A percentile compares a stretch with the other conserved stretches of the same genome.
Conservation (phyloP, 2,888 invertebrate species). For the Drosophila mimica region DNA sequence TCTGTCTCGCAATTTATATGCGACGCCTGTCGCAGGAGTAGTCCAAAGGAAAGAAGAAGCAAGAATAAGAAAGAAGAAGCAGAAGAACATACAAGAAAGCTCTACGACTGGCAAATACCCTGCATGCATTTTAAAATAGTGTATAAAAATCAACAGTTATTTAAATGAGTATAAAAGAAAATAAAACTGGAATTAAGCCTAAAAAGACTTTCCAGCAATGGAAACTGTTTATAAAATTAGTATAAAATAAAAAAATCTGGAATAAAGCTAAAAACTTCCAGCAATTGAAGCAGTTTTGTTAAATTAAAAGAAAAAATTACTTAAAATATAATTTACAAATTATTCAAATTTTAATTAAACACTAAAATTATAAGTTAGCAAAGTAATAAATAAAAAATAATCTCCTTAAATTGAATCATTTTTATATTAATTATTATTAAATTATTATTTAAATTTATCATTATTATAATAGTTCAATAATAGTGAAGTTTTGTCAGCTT, state of each 20-base stretch:
- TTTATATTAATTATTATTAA: background rate
- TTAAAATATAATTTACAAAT: background rate
- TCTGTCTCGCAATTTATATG: slow-evolving; percentile 31
- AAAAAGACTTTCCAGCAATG: background rate
- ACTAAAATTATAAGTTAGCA: no score
- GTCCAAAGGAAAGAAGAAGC: background rate
- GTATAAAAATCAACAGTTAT: background rate
- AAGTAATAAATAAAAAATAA: no score
- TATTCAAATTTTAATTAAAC: no score
- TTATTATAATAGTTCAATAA: no score
- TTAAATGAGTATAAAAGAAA: background rate
- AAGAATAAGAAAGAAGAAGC: background rate
- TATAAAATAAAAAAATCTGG: background rate
- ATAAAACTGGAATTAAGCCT: rapidly evolving
- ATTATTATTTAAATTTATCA: no score
- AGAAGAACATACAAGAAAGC: background rate
- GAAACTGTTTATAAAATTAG: background rate
- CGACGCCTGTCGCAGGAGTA: slow-evolving; percentile 35
- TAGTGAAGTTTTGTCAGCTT: no score
- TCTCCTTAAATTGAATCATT: background rate
- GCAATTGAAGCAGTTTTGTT: background rate
- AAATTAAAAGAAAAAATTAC: background rate
- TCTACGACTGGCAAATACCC: background rate
- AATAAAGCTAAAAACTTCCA: background rate
- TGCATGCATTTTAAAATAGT: background rate